Base-by-base conservation (phyloP, 1,140 invertebrate species). In the Goniozus legneri region DNA sequence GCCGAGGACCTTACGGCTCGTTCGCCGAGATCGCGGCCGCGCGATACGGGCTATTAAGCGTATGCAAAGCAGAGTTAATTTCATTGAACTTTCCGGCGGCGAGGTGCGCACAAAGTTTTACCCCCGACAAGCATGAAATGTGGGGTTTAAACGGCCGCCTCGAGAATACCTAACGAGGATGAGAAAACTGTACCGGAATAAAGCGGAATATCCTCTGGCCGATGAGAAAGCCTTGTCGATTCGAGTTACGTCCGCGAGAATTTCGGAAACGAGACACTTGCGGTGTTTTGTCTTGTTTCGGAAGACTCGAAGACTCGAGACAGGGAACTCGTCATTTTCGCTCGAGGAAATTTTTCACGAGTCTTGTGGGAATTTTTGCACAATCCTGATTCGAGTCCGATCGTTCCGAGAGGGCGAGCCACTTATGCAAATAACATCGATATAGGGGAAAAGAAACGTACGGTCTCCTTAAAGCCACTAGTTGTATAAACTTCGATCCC, bases 41-140 rank as follows among this genome's bases (percentile, higher is more conserved):
- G 35, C 47, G 56, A 60, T 62, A 62, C 58, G 49, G 52, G 34
- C 47, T 68, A 66, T 64, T 64, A 67, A 69, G 58, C 60, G 57
- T 64, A 69, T 63, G 62, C 58, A 64, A 65, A 71, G 56, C 65
- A 56, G 54, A 69, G 57, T 69, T 69, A 67, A 71, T 69, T 66
- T 69, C 58, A 68, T 69, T 67, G 60, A 69, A 69, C 65, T 69
- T 64, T 58, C 60, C 53, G 44, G 40, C 51, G 44, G 40, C 50
- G 43, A 30, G 18, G 30, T 44, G 33, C 19, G 40, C 48, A 43
- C 53, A 62, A 68, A 68, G 64, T 69, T 71, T 66, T 56, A 47
- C 52, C 16, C 38, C 47, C 51, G 50, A 52, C 44, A 54, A n/a
- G 50, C 47, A 60, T 58, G 57, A 65, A 66, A 57, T 58, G 56